These are phyloP conservation scores for Chymomyza caudatula DNA, from an alignment of 2,888 invertebrate genomes.

Conservation along the genomic window DNA sequence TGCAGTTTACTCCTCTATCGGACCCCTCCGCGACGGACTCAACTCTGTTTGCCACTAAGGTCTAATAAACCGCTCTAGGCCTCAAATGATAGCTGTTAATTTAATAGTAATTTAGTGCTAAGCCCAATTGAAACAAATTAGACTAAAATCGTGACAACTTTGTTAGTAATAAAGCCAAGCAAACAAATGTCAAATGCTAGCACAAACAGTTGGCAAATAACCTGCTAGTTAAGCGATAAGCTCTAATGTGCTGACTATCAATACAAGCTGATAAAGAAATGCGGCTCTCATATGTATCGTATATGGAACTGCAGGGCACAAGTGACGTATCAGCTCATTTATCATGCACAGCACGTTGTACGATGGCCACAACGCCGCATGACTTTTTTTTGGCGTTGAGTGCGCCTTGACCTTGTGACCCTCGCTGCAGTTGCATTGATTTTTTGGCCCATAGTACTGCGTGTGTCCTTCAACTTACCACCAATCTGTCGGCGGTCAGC, in stretches of 20 bases:
- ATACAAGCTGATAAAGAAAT: slow-evolving; percentile 6
- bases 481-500: slow-evolving; percentile 64
- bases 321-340: neutral
- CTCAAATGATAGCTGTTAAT: no score
- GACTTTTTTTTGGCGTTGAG: slow-evolving; percentile 19
- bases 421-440: slow-evolving; percentile 46
- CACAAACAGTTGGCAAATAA: slow-evolving; percentile 25
- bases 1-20: no score
- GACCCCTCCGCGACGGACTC: no score
- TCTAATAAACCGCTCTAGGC: no score
- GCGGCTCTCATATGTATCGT: no score
- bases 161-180: slow-evolving; percentile 51
- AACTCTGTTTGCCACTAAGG: no score
- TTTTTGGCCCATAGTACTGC: slow-evolving; percentile 28
- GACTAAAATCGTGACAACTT: slow-evolving; percentile 48
- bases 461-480: slow-evolving; percentile 52
- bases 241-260: neutral
- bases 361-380: slow-evolving; percentile 25
- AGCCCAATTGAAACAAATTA: neutral
- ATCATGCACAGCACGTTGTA: slow-evolving; percentile 12
- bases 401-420: slow-evolving; percentile 61
- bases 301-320: neutral
- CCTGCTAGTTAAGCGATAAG: neutral
- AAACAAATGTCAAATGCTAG: slow-evolving; percentile 42
- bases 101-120: neutral